Percentiles rank a stretch among this genome's conserved stretches.
Evolutionary conservation across 2,888 invertebrate genomes (phyloP).

Genomic region (Esperia sulphurella): DNA sequence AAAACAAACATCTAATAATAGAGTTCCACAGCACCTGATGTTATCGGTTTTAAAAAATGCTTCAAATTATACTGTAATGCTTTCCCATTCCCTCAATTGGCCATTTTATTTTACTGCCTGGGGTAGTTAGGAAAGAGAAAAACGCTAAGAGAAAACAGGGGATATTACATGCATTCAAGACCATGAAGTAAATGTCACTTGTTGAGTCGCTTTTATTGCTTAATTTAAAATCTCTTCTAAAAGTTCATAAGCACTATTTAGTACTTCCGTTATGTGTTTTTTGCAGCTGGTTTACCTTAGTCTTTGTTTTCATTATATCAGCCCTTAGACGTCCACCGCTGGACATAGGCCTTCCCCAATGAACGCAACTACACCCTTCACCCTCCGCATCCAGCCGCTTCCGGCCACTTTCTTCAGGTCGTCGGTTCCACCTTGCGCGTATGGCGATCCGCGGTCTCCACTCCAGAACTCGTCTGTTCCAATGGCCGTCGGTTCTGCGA

Average conservation of each 20-base stretch:
- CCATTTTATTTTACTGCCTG: slow-evolving; percentile 52
- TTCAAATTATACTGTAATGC: slow-evolving; percentile 54
- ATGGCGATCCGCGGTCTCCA: too few species aligned
- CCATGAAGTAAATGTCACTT: slow-evolving; percentile 31
- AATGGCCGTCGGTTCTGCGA: too few species aligned
- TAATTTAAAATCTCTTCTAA: slow-evolving; percentile 21
- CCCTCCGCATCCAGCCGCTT: too few species aligned
- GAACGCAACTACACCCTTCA: too few species aligned
- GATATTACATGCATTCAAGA: slow-evolving; percentile 30
- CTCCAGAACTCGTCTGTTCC: too few species aligned
- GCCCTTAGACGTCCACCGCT: too few species aligned
- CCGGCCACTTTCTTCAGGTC: too few species aligned
- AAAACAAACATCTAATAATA: neutral
- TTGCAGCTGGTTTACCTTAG: too few species aligned
- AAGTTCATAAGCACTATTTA: neutral
- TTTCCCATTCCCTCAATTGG: slow-evolving; percentile 50
- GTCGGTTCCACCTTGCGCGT: too few species aligned
- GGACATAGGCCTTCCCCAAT: too few species aligned
- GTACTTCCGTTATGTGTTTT: too few species aligned
- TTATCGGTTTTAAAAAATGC: slow-evolving; percentile 39
- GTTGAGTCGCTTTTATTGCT: slow-evolving; percentile 32
- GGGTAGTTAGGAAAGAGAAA: slow-evolving; percentile 36
- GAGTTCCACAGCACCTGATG: slow-evolving; percentile 18
- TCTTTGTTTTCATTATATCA: too few species aligned
- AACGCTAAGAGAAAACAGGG: slow-evolving; percentile 40